phyloP scores from a whole-genome alignment of 2,797 vertebrate genomes.

The Megaceryle alcyon region DNA sequence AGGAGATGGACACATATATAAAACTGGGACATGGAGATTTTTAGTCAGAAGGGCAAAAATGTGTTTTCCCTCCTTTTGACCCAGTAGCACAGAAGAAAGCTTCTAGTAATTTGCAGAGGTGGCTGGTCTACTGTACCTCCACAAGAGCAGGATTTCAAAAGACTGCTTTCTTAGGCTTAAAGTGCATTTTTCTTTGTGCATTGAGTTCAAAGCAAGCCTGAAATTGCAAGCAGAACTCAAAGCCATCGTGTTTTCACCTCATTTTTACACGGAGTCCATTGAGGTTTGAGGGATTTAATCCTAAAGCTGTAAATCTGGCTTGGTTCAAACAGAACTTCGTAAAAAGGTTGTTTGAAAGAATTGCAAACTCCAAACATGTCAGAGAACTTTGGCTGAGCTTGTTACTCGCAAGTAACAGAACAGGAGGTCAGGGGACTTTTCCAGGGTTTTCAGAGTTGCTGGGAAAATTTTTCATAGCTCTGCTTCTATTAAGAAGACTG shows the following conservation, averaged over 20 bases:
- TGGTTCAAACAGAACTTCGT: constrained; percentile 42
- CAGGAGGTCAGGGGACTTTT: constrained; percentile 19
- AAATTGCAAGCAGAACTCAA: constrained; percentile 46
- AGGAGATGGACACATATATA: neutral
- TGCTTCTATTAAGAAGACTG: neutral
- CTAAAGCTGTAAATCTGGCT: constrained; percentile 48
- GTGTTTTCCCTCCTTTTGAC: constrained; percentile 24
- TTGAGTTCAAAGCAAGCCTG: constrained; percentile 58
- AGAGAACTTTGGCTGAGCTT: constrained; percentile 52
- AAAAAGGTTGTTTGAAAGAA: constrained; percentile 61
- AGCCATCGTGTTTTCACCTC: constrained; percentile 57
- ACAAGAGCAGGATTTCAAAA: constrained; percentile 42
- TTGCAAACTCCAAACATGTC: constrained; percentile 36
- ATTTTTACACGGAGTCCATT: constrained; percentile 27
- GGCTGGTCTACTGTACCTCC: neutral
- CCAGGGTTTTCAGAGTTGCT: constrained; percentile 15
- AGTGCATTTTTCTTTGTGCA: constrained; percentile 46
- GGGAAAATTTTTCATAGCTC: constrained; percentile 1
- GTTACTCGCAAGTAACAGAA: neutral
- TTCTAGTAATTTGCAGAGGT: neutral
- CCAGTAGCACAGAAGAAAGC: neutral
- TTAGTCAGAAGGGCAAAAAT: neutral
- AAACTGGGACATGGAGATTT: neutral
- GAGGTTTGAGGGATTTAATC: constrained; percentile 58
- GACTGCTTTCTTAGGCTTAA: constrained; percentile 15